phyloP scores from a whole-genome alignment of 2,797 vertebrate genomes.

The Tamandua tetradactyla region DNA sequence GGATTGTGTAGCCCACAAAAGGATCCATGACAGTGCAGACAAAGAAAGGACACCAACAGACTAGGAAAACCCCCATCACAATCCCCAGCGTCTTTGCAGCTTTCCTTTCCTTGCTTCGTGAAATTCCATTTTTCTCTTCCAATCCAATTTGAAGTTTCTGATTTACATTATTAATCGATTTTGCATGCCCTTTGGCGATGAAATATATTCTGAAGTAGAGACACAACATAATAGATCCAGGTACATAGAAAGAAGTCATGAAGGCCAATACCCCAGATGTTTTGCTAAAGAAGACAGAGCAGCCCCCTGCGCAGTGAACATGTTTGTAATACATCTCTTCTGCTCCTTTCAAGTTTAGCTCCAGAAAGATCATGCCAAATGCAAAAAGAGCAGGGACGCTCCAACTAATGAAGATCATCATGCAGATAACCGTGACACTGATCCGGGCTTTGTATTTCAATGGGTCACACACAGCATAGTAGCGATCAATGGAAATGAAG shows the following conservation, averaged over 20 bases:
- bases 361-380: constrained; percentile 87
- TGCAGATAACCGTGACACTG: constrained; percentile 75
- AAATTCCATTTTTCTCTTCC: constrained; percentile 75
- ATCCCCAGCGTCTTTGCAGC: constrained; percentile 89
- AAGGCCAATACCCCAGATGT: constrained; percentile 83
- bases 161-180: constrained; percentile 83
- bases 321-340: constrained; percentile 83
- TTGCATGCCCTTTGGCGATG: constrained; percentile 88
- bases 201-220: constrained; percentile 91
- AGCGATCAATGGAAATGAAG: constrained; percentile 90
- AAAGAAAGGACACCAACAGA: constrained; percentile 91
- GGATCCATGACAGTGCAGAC: constrained; percentile 85
- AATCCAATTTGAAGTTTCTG: constrained; percentile 68
- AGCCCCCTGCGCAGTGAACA: constrained; percentile 84
- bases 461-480: constrained; percentile 90
- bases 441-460: constrained; percentile 88
- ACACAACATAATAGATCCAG: constrained; percentile 88
- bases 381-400: constrained; percentile 86
- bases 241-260: constrained; percentile 87
- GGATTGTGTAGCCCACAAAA: constrained; percentile 81
- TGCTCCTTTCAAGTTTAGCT: constrained; percentile 84
- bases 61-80: constrained; percentile 89
- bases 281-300: constrained; percentile 86
- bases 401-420: constrained; percentile 90
- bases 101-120: constrained; percentile 86